phyloP scores from a whole-genome alignment of 1,140 invertebrate genomes.

The Eumaeus atala region DNA sequence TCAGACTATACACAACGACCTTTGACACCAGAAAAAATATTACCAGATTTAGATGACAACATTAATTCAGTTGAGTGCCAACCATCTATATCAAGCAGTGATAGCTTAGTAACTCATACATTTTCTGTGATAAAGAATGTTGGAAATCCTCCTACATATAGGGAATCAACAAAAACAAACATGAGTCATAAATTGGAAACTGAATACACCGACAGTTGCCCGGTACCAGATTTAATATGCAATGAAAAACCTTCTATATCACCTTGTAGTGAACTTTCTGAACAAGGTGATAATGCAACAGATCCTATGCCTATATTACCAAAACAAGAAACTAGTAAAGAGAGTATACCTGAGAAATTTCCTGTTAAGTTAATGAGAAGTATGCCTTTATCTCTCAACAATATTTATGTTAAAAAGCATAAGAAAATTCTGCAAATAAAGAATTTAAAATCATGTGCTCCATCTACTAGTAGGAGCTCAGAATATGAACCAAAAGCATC shows the following conservation, averaged over 20 bases:
- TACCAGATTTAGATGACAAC: constrained; percentile 59
- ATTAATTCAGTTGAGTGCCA: constrained; percentile 30
- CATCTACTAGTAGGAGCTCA: constrained; percentile 20
- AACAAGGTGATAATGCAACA: constrained; percentile 53
- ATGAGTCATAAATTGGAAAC: constrained; percentile 51
- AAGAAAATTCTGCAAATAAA: constrained; percentile 69
- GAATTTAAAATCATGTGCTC: constrained; percentile 42
- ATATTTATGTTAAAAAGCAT: constrained; percentile 64
- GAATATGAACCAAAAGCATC: constrained; percentile 39
- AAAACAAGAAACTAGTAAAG: constrained; percentile 25
- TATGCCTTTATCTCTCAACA: constrained; percentile 54
- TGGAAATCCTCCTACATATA: constrained; percentile 46
- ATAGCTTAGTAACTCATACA: constrained; percentile 45
- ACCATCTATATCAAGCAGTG: constrained; percentile 32
- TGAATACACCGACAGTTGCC: constrained; percentile 59
- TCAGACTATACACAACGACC: constrained; percentile 40
- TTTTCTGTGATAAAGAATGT: constrained; percentile 70
- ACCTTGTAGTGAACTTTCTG: constrained; percentile 68
- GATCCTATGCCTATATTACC: constrained; percentile 41
- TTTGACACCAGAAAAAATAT: constrained; percentile 47
- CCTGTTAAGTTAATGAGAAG: constrained; percentile 33
- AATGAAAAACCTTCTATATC: constrained; percentile 71
- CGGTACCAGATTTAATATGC: constrained; percentile 67
- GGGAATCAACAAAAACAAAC: constrained; percentile 40
- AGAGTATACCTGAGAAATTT: constrained; percentile 26